Conservation (phyloP, 2,797 vertebrate species). For the Periparus ater region DNA sequence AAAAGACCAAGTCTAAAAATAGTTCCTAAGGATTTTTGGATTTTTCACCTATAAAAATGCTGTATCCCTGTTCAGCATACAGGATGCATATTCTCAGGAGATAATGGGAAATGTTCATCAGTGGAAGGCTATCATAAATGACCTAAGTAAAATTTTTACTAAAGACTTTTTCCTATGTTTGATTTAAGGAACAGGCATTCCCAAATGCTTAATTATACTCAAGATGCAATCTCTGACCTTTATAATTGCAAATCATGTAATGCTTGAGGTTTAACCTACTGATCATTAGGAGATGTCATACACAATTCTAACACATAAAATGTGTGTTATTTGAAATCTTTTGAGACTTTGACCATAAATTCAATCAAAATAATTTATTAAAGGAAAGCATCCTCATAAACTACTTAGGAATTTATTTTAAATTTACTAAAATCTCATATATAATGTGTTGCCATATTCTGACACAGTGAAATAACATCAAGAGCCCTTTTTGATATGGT, state of each 20-base stretch:
- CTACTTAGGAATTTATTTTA: not conserved
- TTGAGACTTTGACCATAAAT: not conserved
- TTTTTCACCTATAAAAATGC: not conserved
- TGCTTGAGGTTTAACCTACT: not conserved
- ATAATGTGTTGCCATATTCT: not conserved
- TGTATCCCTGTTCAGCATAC: fast-evolving
- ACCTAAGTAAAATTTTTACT: not conserved
- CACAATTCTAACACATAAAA: not conserved
- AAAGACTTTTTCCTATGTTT: not conserved
- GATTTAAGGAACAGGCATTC: not conserved
- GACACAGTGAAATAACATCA: not conserved
- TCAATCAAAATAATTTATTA: not conserved
- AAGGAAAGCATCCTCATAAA: not conserved
- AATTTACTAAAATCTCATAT: not conserved
- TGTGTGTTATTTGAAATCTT: not conserved
- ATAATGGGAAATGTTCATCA: not conserved
- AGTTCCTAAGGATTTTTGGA: not conserved
- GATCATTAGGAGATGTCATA: constrained; percentile 12
- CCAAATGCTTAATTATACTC: constrained; percentile 17
- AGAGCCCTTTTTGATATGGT: not conserved
- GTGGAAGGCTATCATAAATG: not conserved
- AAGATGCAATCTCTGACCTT: constrained; percentile 18
- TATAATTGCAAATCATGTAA: constrained; percentile 32
- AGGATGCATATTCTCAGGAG: not conserved
- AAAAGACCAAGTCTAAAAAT: not conserved